These are phyloP conservation scores for Atta cephalotes DNA, from an alignment of 1,140 invertebrate species.

Conservation along the genomic window DNA sequence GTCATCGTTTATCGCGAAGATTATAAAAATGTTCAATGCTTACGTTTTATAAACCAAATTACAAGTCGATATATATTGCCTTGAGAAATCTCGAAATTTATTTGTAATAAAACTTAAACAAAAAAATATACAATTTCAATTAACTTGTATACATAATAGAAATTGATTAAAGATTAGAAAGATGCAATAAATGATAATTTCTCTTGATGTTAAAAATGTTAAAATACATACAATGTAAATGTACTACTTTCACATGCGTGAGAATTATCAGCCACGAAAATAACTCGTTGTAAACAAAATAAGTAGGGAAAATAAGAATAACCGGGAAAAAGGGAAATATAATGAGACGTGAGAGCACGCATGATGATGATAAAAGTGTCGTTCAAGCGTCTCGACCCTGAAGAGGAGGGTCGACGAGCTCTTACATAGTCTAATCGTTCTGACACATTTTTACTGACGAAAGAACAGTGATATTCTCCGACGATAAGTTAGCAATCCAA, in stretches of 20 bases:
- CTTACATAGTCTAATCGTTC: slow-evolving; percentile 14
- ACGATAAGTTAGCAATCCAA: not conserved
- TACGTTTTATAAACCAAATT: not conserved
- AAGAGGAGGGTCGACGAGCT: slow-evolving; percentile 29
- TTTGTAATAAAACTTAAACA: not conserved
- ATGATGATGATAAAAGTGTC: slow-evolving; percentile 36
- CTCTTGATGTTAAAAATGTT: not conserved
- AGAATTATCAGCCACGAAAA: slow-evolving; percentile 4
- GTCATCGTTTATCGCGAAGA: not conserved
- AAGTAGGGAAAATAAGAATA: not conserved
- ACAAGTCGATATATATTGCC: not conserved
- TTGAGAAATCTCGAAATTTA: not conserved
- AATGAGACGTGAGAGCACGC: slow-evolving; percentile 8
- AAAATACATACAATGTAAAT: not conserved
- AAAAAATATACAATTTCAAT: not conserved
- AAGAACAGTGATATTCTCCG: slow-evolving; percentile 6
- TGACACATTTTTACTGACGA: slow-evolving; percentile 41
- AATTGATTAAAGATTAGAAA: not conserved
- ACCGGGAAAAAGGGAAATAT: not conserved
- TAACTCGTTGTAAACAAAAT: not conserved
- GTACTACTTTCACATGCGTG: not conserved
- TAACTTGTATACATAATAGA: not conserved
- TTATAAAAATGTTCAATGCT: not conserved
- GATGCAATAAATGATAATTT: not conserved
- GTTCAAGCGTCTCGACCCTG: slow-evolving; percentile 22